phyloP scores from a whole-genome alignment of 2,888 invertebrate species.

The Drosophila nr. fundita region DNA sequence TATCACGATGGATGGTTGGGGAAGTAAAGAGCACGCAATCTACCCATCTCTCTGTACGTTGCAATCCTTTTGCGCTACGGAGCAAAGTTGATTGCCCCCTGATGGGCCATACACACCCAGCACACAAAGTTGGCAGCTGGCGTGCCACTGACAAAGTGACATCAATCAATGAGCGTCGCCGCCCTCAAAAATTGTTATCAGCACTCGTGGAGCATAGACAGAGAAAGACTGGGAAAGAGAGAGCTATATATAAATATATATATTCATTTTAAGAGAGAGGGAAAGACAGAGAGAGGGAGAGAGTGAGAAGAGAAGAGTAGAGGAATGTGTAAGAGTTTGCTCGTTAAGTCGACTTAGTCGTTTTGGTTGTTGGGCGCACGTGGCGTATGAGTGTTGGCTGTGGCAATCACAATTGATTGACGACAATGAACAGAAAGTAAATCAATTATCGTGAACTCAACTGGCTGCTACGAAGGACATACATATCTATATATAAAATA shows the following conservation, averaged over 20 bases:
- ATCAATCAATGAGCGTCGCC: constrained; percentile 68
- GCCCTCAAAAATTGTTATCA: constrained; percentile 60
- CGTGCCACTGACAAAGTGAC: constrained; percentile 66
- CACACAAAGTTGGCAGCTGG: constrained; percentile 13
- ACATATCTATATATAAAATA: not conserved
- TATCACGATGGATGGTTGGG: not conserved
- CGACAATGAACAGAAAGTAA: constrained; percentile 74
- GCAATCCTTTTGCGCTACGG: constrained; percentile 37
- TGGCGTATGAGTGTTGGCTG: constrained; percentile 74
- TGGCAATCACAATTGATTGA: constrained; percentile 74
- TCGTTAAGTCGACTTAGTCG: constrained; percentile 44
- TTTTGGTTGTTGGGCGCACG: constrained; percentile 49
- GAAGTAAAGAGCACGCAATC: constrained; percentile 1
- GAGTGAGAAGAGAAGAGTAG: not conserved
- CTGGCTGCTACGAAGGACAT: constrained; percentile 27
- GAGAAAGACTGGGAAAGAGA: constrained; percentile 1
- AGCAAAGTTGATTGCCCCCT: constrained; percentile 58
- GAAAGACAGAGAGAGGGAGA: not conserved
- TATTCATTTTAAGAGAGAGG: not conserved
- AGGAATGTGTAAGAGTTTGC: constrained; percentile 10
- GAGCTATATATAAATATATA: too few species aligned
- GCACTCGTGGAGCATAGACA: constrained; percentile 54
- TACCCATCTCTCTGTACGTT: constrained; percentile 1
- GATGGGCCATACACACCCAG: constrained; percentile 4
- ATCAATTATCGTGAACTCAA: constrained; percentile 71